Evolutionary conservation across 2,113 vertebrate genomes (phyloP).

Genomic region (Passer montanus): DNA sequence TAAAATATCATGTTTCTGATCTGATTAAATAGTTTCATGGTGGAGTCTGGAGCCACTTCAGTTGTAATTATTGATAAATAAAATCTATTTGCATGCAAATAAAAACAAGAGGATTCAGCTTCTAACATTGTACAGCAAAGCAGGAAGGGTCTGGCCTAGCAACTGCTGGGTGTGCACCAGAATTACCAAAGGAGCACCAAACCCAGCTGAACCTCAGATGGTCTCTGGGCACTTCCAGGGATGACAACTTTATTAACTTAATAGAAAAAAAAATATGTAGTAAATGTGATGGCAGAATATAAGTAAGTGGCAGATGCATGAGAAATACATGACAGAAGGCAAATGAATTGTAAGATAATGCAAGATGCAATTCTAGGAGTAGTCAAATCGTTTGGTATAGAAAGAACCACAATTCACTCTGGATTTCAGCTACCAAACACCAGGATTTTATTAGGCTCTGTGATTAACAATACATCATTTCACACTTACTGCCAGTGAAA

Average conservation of each 20-base stretch:
- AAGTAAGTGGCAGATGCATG: not conserved
- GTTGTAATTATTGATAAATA: not conserved
- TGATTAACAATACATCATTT: not conserved
- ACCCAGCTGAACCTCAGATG: not conserved
- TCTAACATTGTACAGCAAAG: not conserved
- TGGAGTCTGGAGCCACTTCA: not conserved
- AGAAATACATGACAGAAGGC: not conserved
- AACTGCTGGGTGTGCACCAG: not conserved
- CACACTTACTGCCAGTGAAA: not conserved
- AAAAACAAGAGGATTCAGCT: not conserved
- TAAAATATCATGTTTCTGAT: not conserved
- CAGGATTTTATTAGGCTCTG: not conserved
- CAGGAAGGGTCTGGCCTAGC: not conserved
- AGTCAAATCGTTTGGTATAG: not conserved
- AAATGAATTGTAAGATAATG: not conserved
- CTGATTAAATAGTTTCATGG: fast-evolving
- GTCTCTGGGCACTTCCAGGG: not conserved
- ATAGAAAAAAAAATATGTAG: not conserved
- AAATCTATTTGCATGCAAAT: not conserved
- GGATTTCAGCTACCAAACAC: not conserved
- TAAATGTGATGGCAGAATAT: not conserved
- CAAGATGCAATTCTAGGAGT: not conserved
- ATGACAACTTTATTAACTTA: not conserved
- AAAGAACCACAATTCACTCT: not conserved
- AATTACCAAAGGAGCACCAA: not conserved